Evolutionary conservation across 2,888 invertebrate species (phyloP).

Genomic region (Torymus auratus): DNA sequence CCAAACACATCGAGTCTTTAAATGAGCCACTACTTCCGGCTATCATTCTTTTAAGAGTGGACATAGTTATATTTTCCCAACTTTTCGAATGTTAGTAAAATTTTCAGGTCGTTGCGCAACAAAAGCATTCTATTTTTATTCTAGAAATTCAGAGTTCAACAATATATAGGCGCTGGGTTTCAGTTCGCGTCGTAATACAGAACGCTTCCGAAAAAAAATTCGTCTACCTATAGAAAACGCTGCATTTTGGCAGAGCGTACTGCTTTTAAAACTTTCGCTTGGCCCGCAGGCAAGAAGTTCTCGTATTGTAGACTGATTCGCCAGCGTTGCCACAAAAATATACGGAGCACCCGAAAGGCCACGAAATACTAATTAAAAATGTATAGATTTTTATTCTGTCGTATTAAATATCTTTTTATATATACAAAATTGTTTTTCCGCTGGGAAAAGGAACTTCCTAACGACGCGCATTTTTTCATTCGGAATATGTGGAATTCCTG

Average conservation of each 20-base stretch:
- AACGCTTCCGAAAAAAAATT: conserved; percentile 6
- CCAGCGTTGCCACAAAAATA: not conserved
- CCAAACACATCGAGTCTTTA: too few relatives aligned
- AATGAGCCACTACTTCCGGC: too few relatives aligned
- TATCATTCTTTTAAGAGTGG: too few relatives aligned
- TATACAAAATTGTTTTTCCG: too few relatives aligned
- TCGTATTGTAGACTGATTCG: not conserved
- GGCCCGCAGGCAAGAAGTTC: conserved; percentile 16
- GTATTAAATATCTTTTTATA: too few relatives aligned
- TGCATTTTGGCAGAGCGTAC: conserved; percentile 39
- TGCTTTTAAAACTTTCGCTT: conserved; percentile 34
- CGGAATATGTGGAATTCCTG: too few relatives aligned
- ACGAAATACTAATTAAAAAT: not conserved
- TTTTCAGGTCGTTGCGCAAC: conserved; percentile 14
- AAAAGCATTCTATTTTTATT: conserved; percentile 33
- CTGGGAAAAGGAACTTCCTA: too few relatives aligned
- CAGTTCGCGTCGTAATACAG: not conserved
- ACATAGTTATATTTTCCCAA: too few relatives aligned
- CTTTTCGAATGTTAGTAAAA: too few relatives aligned
- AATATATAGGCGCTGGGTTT: conserved; percentile 10
- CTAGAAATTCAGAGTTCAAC: not conserved
- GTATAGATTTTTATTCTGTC: too few relatives aligned
- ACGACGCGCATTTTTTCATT: too few relatives aligned
- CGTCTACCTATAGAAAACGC: conserved; percentile 4
- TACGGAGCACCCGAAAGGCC: not conserved